Base-by-base conservation (phyloP, 2,113 vertebrate genomes). In the Macaca mulatta region DNA sequence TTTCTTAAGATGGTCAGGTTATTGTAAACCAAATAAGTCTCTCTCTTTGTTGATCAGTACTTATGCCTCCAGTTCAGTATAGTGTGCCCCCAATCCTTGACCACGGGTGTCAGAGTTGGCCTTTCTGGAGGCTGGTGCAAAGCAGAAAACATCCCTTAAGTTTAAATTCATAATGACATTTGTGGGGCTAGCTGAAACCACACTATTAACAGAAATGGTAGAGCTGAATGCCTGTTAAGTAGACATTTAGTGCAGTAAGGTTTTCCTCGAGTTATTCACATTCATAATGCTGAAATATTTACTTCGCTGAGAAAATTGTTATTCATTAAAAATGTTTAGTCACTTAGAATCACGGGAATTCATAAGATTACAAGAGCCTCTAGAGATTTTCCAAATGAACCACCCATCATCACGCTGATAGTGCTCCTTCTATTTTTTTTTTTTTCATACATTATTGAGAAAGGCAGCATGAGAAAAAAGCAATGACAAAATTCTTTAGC, bases 211-310 rank as follows among this genome's bases (percentile, higher is more conserved):
- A 90, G 67, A 57, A 32, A 69, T 90, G 83, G 13, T 48, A 50
- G 30, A 64, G 1, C 6, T n/a, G 16, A 59, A 93, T 74, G 45
- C 23, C 86, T 90, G 27, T 20, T 87, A 88, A 78, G 30, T 40
- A 86, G 52, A 89, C 20, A 57, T 64, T 84, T 92, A 74, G 30
- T 86, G 20, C 35, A 87, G 38, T 77, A 32, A 90, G 88, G 18
- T 81, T 72, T 89, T 87, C 7, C n/a, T 92, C 55, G 43, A 92
- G 50, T 94, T 94, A 59, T 75, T 92, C 43, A 38, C 57, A 61
- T 45, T 70, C 50, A 48, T 67, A 48, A 79, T 78, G 7, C 40
- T 89, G 67, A 80, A 86, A 55, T 81, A 50, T 88, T 88, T 93
- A 90, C 35, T 94, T 95, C n/a, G 84, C 70, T 88, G 69, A 86